These are phyloP conservation scores for Tragelaphus oryx DNA, from an alignment of 2,797 vertebrate species.

Conservation along the genomic window DNA sequence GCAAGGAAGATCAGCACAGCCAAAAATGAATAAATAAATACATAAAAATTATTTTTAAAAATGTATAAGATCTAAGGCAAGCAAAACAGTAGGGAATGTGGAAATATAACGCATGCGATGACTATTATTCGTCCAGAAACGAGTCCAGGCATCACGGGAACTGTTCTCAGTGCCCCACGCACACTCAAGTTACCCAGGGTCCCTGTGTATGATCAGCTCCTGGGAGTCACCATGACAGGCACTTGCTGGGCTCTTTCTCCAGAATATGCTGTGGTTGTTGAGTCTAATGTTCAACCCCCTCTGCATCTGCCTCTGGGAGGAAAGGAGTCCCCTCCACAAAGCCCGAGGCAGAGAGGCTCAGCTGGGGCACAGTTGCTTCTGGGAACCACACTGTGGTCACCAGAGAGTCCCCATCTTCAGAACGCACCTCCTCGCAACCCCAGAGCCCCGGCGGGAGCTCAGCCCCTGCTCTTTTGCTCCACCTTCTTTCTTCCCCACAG, in stretches of 20 bases:
- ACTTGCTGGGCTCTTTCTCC: background rate
- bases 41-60: background rate
- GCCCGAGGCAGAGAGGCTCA: background rate
- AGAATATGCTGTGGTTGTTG: accelerated
- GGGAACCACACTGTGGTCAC: background rate
- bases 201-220: accelerated
- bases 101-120: accelerated
- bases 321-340: background rate
- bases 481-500: background rate
- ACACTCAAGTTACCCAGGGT: accelerated
- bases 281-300: background rate
- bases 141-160: background rate
- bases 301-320: background rate
- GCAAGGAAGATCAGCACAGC: background rate
- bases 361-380: background rate
- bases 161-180: accelerated
- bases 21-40: background rate
- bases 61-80: background rate
- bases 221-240: background rate
- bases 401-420: background rate
- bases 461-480: background rate
- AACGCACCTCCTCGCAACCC: accelerated
- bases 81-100: background rate
- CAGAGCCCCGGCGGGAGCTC: background rate
- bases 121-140: background rate